Base-by-base conservation (phyloP, 2,888 invertebrate genomes). In the Melieria crassipennis region DNA sequence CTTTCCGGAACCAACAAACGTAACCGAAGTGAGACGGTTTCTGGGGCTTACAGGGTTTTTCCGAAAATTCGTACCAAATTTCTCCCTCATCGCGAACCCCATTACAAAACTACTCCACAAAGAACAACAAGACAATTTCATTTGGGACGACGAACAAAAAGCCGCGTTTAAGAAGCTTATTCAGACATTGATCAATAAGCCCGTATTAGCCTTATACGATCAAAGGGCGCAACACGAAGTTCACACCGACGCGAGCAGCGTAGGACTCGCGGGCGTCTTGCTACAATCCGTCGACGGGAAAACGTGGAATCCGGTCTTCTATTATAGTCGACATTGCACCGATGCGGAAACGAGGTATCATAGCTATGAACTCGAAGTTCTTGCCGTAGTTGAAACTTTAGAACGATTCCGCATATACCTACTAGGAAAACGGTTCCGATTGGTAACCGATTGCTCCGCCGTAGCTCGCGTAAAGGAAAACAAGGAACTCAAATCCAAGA, bases 301-400 rank as follows among this genome's bases (percentile, higher is more conserved):
- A 61, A 61, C 45, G 46, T 69, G 61, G 52, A 52, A 61, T 4
- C 45, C 61, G 10, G 52, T 56, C 16, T 52, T 13, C 78, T 78
- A 76, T 43, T 78, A 73, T 16, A 78, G 75, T 43, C 72, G 76
- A 2, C 72, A 73, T 13, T 74, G 73, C 1, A 71, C 75, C 1
- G 75, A 73, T 0, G 58, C 69, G 0, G 77, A 77, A 60, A 65
- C 57, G 2, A 60, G 30, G 1, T 77, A 74, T 43, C 76, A 77
- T 46, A 77, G 64, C 7, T 74, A 71, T 56, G 75, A 77, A 56
- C 43, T 76, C 1, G 70, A 76, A 55, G 73, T 74, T n/a, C 50
- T 77, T 1, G 77, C 75, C 1, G 70, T 73, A 0, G 76, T 77
- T 4, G 77, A 74, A 57, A 57, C 74, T 0, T 48, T 76, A 48